Evolutionary conservation across 1,140 invertebrate genomes (phyloP), one percentile per base, ranked within the genome.

Genomic region (Panagrolaimus sp.): DNA sequence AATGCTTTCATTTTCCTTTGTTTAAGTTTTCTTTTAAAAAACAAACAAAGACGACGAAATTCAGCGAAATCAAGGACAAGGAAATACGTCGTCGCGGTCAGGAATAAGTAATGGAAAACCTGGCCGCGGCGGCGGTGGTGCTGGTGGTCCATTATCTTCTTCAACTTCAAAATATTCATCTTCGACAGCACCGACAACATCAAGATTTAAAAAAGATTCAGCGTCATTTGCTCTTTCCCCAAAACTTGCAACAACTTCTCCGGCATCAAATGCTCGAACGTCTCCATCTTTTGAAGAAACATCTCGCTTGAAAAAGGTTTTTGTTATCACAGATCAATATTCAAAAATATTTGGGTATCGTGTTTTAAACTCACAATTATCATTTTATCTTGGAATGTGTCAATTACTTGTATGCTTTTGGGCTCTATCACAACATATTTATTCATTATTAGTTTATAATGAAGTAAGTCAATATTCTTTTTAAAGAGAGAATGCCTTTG

Each of bases 371-470:
- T 70, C 65, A 7, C 77, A 80, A 52, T 69, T 80, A 28, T 73
- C 73, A 14, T 62, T 80, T 21, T 80, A 72, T 47, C 73, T 80
- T 43, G 75, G 77, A n/a, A 38, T 79, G 12, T 55, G 73, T 46
- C 79, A 81, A 70, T 58, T 79, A 24, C 12, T 80, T 47, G 70
- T 81, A 26, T 78, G 77, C 47, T 10, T 80, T 21, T 81, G 80
- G 79, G 69, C 73, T 0, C 67, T 81, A n/a, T 62, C 78, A n/a
- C 79, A 81, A 47, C 79, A 81, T 65, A 45, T 80, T 44, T 77
- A 74, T 45, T 76, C 77, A 5, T 69, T 80, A 44, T 48, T 75
- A 38, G 43, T 46, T 43, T 75, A 79, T 43, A 67, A 78, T 43
- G 55, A 77, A 71, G 79, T 81, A 26, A 62, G 43, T 72, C 47